Evolutionary conservation across 30 jellyfish, hydroid and myxozoan genomes (phyloP), one percentile per base, ranked within the genome.

Genomic region (Sanderia malayensis): DNA sequence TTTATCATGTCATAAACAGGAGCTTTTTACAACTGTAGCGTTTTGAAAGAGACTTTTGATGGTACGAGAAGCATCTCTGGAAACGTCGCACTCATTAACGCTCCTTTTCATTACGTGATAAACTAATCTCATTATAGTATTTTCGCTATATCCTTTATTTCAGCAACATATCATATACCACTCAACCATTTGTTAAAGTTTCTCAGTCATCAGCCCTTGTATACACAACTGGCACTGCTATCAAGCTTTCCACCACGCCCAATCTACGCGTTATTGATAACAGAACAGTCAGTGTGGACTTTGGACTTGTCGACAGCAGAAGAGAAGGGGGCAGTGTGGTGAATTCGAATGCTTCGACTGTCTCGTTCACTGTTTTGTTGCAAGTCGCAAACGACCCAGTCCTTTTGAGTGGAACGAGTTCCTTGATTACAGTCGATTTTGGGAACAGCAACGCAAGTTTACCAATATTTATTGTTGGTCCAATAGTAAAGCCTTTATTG

Each of bases 311-410:
- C 33, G 45, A 31, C 2, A 76, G 80, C 45, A 1, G 7, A 20
- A n/a, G n/a, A n/a, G n/a, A n/a, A n/a, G 79, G 72, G 9, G 59
- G 46, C 19, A 31, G 20, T 60, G 62, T 3, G 9, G 30, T n/a
- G 17, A 21, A 21, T 4, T 4, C 17, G 8, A 64, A 17, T 32
- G 31, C 77, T 0, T 4, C 87, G 17, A 10, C 61, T 6, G 9
- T 76, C 13, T 15, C n/a, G 7, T 31, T 76, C 46, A 44, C 52
- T 20, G 11, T 76, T 27, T 17, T 6, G 45, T 46, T 76, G 23
- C 49, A 61, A 76, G 80, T 76, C 27, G 31, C 6, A 61, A 76
- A 76, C 29, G 73, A 76, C 33, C 80, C 87, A 0, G 13, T 76
- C 33, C 34, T 61, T 61, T 27, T 63, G 11, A 46, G 30, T 76